Percentiles rank a stretch among this genome's conserved stretches.
phyloP scores from a whole-genome alignment of 2,113 vertebrate species.

The Rhynchopsitta pachyrhyncha region DNA sequence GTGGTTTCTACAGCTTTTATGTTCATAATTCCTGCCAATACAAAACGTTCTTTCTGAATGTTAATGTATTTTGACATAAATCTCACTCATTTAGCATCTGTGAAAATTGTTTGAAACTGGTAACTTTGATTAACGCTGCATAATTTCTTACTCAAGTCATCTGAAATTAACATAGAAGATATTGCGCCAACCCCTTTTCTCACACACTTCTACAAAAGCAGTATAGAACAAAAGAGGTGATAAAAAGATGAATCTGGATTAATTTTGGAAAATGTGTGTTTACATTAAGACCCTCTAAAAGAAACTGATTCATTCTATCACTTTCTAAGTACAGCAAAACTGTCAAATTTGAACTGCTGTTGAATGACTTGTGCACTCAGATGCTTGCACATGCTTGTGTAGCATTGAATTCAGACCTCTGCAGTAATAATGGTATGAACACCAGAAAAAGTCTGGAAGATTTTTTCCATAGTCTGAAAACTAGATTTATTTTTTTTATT shows the following conservation, averaged over 20 bases:
- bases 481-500: not conserved
- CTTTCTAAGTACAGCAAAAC: fast-evolving
- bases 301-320: not conserved
- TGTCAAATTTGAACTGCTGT: not conserved
- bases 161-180: not conserved
- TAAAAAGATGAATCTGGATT: not conserved
- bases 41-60: not conserved
- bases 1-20: not conserved
- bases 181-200: not conserved
- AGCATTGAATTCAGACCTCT: not conserved
- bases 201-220: not conserved
- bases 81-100: not conserved
- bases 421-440: not conserved
- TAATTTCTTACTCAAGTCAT: conserved; percentile 29
- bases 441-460: not conserved
- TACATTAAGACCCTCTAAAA: not conserved
- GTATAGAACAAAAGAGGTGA: not conserved
- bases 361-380: not conserved
- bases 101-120: conserved; percentile 35
- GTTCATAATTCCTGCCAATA: not conserved
- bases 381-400: not conserved
- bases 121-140: conserved; percentile 49
- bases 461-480: not conserved
- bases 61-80: conserved; percentile 25
- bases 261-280: not conserved